These are phyloP conservation scores for Polydrusus pterygomalis DNA, from an alignment of 2,888 invertebrate genomes.

Conservation along the genomic window DNA sequence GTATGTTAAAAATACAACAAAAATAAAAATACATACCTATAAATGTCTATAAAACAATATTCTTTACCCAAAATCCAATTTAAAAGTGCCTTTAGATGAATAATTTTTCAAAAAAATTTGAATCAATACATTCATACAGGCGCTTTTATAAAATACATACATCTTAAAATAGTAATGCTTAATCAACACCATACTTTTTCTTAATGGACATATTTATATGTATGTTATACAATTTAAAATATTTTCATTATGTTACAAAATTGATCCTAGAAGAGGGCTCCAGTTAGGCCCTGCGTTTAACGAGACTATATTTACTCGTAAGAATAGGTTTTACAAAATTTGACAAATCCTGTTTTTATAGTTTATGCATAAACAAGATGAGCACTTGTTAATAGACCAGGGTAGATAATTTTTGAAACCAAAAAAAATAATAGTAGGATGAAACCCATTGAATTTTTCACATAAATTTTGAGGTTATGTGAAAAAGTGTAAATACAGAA, in stretches of 20 bases:
- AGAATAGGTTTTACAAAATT: conserved; percentile 44
- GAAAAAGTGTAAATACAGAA: too few species aligned
- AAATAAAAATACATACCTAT: conserved; percentile 7
- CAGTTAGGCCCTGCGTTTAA: conserved; percentile 29
- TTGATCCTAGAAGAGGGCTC: conserved; percentile 67
- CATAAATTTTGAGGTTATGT: too few species aligned
- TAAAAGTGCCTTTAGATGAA: conserved; percentile 34
- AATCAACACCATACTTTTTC: conserved; percentile 59
- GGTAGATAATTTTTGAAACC: neutral
- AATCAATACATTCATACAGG: conserved; percentile 55
- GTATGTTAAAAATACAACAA: conserved; percentile 20
- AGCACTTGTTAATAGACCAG: too few species aligned
- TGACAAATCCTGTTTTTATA: conserved; percentile 1
- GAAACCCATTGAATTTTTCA: too few species aligned
- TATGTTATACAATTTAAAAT: conserved; percentile 69
- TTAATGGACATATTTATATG: conserved; percentile 69
- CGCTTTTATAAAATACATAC: conserved; percentile 70
- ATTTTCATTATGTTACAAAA: conserved; percentile 70
- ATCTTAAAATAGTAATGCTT: conserved; percentile 66
- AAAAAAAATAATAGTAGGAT: neutral
- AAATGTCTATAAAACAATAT: conserved; percentile 27
- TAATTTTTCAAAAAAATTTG: conserved; percentile 30
- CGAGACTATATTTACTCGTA: conserved; percentile 60
- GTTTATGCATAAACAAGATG: conserved; percentile 1
- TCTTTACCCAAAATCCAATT: conserved; percentile 45